These are phyloP conservation scores for Drosophila longiperda DNA, from an alignment of 2,888 invertebrate species.

Conservation along the genomic window DNA sequence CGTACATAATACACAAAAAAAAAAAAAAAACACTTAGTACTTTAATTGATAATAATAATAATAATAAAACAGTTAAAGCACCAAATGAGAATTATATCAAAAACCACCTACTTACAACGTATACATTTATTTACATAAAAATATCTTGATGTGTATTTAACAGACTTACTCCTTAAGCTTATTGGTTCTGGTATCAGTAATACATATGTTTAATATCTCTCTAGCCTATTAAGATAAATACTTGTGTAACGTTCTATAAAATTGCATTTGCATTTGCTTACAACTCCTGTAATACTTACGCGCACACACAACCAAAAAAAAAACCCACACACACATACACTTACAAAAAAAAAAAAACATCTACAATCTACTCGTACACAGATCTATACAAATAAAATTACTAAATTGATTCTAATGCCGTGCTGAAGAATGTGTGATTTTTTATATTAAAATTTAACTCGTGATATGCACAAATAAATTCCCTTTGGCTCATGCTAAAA, in stretches of 20 bases:
- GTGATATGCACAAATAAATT: conserved; percentile 47
- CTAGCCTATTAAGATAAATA: conserved; percentile 52
- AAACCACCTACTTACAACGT: conserved; percentile 33
- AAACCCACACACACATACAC: conserved; percentile 10
- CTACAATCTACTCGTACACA: conserved; percentile 5
- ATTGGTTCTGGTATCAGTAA: conserved; percentile 70
- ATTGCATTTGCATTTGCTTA: conserved; percentile 75
- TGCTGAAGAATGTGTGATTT: conserved; percentile 54
- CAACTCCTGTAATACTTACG: conserved; percentile 40
- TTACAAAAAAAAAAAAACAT: neutral
- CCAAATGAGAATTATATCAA: conserved; percentile 4
- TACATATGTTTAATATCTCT: conserved; percentile 54
- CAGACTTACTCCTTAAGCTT: conserved; percentile 70
- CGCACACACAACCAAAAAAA: conserved; percentile 18
- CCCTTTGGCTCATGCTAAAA: conserved; percentile 43
- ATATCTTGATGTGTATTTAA: conserved; percentile 60
- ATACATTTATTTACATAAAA: conserved; percentile 13
- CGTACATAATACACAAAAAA: conserved; percentile 36
- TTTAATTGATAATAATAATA: conserved; percentile 15
- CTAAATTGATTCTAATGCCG: conserved; percentile 68
- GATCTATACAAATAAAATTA: conserved; percentile 34
- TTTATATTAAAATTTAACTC: conserved; percentile 37
- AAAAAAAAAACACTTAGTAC: conserved; percentile 15
- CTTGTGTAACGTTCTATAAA: conserved; percentile 68
- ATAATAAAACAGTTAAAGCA: neutral